Conservation (phyloP, 2,113 vertebrate species). For the Mesitornis unicolor region DNA sequence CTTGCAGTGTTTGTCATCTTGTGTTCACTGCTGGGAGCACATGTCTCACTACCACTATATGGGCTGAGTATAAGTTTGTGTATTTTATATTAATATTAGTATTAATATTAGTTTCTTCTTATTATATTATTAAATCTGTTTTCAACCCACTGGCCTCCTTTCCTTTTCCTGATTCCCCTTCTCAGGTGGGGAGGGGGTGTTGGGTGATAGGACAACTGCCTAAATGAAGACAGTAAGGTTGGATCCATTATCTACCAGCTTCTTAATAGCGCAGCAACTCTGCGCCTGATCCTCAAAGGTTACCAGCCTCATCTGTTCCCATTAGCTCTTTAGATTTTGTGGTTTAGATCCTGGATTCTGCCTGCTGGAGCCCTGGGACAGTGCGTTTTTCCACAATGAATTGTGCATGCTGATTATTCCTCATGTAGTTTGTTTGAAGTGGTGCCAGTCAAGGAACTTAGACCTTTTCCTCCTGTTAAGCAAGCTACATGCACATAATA, state of each 20-base stretch:
- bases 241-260: neutral
- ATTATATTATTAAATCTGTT: too few relatives aligned
- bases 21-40: too few relatives aligned
- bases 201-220: too few relatives aligned
- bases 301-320: neutral
- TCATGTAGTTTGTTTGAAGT: neutral
- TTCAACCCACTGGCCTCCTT: too few relatives aligned
- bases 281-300: neutral
- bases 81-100: too few relatives aligned
- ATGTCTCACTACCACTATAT: too few relatives aligned
- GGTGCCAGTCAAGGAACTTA: accelerated
- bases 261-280: neutral
- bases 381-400: neutral
- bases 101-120: too few relatives aligned
- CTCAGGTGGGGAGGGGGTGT: too few relatives aligned
- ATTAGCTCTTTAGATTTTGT: neutral
- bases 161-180: too few relatives aligned
- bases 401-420: accelerated
- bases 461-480: neutral
- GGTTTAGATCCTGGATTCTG: neutral
- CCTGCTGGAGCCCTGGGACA: neutral
- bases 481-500: neutral
- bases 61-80: too few relatives aligned
- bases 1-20: too few relatives aligned
- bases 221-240: too few relatives aligned